These are phyloP conservation scores for Balanococcus diminutus DNA, from an alignment of 2,888 invertebrate species.

Conservation along the genomic window DNA sequence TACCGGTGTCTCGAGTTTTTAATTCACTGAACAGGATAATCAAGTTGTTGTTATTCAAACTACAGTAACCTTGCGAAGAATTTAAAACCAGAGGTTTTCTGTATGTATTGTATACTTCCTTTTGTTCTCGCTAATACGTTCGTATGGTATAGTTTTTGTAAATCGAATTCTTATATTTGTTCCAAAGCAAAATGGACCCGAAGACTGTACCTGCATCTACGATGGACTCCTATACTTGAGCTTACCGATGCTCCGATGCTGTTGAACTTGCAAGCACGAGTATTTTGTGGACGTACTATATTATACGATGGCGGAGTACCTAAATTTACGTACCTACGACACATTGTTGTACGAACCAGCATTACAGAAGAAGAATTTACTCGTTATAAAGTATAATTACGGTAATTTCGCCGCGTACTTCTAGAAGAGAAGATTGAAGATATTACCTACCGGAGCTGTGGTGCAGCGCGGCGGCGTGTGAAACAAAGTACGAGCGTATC, in stretches of 20 bases:
- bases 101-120: conserved; percentile 2
- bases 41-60: conserved; percentile 43
- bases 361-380: background rate
- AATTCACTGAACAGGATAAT: conserved; percentile 51
- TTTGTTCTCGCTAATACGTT: background rate
- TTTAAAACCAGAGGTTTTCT: conserved; percentile 38
- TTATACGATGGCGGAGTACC: background rate
- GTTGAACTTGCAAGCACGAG: background rate
- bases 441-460: background rate
- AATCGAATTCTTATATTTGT: background rate
- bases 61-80: conserved; percentile 49
- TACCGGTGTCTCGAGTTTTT: conserved; percentile 42
- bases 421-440: background rate
- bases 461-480: background rate
- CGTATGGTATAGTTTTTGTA: background rate
- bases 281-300: background rate
- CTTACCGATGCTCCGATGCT: background rate
- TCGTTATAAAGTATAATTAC: background rate
- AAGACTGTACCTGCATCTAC: too few species aligned
- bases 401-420: background rate
- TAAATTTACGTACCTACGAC: background rate
- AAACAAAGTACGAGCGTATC: background rate
- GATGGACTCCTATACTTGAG: too few species aligned
- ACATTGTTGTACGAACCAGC: too few species aligned
- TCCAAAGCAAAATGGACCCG: too few species aligned